Base-by-base conservation (phyloP, 2,113 vertebrate genomes). In the Ciconia boyciana region DNA sequence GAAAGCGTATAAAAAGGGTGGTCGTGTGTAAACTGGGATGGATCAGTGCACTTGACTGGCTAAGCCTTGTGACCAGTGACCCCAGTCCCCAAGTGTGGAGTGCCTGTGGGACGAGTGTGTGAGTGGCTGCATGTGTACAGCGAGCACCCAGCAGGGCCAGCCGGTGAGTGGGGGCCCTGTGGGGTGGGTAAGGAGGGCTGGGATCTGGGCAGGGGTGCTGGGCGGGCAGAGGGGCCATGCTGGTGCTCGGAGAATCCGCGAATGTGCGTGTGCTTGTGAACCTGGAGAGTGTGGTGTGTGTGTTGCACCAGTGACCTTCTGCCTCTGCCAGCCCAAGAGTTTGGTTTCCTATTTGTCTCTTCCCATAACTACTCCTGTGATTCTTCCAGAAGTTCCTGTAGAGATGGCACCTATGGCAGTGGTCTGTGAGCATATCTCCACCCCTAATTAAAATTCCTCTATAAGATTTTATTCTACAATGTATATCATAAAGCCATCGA, bases 161-260 rank as follows among this genome's bases (percentile, higher is more conserved):
- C 4, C 2, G 8, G 16, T 1, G 3, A 48, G 17, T 13, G 1
- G 5, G 18, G 14, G 9, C 76, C 4, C 14, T 2, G 0, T 13
- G 14, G 16, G 19, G 25, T 0, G 3, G 16, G 17, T 44, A 43
- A 62, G 13, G 46, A 25, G 7, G 7, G 16, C 5, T 2, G 13
- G 22, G n/a, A 48, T 64, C 11, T 2, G 3, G 26, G 31, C 16
- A 64, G n/a, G 12, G 28, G 13, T 44, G 19, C 12, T 1, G 1
- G 32, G 15, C 3, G 1, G 29, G 21, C 8, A 57, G 36, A 58
- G 32, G 26, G 29, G 31, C 43, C 1, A 0, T 57, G 36, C 14
- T 2, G 3, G 12, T 32, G 12, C 4, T 32, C 3, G 0, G 11
- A 5, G 43, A 2, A 65, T n/a, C 26, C 1, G 5, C 0, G 2